Evolutionary conservation across 2,797 vertebrate species (phyloP), one percentile per base, ranked within the genome.

Genomic region (Carapus acus): DNA sequence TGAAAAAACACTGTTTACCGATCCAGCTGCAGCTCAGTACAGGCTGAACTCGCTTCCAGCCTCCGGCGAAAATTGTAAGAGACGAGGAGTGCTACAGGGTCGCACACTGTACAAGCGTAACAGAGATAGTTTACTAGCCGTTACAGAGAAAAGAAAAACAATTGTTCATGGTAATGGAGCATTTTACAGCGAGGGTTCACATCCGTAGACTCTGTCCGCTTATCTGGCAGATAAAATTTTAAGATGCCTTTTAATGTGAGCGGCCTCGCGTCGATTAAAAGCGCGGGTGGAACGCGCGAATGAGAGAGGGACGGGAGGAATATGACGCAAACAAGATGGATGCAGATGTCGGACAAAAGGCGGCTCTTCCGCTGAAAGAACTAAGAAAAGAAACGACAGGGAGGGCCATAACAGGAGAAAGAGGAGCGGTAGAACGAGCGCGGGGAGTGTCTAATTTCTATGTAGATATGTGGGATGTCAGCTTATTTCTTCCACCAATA

Each of bases 21-120:
- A 58, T 64, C 39, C 33, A 23, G n/a, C 33, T 43, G 59, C 59
- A 57, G 69, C 76, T 54, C 70, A 73, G 70, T 74, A 31, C 13
- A 62, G 54, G 52, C 55, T 54, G 53, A 67, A 44, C 34, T 39
- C 41, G 23, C 34, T 53, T 56, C 40, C 56, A 3, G 70, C 77
- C 70, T 23, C 37, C 46, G 79, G 78, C 74, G 29, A 74, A 55
- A 47, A 64, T 19, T 38, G 44, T 40, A 33, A 39, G 54, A 55
- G 41, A 66, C 9, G 41, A 54, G 31, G 54, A 9, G 31, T 27
- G n/a, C 62, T 65, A 42, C 65, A 56, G 38, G 24, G 20, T 44
- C 49, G 62, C 43, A 41, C 34, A 15, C 8, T n/a, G n/a, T n/a
- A n/a, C n/a, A n/a, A 2, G 7, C 36, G 47, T 43, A 60, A 36